A percentile compares a stretch with the other conserved stretches of the same genome.
These are phyloP conservation scores for Arothron firmamentum DNA, from an alignment of 2,113 vertebrate genomes.

Conservation along the genomic window DNA sequence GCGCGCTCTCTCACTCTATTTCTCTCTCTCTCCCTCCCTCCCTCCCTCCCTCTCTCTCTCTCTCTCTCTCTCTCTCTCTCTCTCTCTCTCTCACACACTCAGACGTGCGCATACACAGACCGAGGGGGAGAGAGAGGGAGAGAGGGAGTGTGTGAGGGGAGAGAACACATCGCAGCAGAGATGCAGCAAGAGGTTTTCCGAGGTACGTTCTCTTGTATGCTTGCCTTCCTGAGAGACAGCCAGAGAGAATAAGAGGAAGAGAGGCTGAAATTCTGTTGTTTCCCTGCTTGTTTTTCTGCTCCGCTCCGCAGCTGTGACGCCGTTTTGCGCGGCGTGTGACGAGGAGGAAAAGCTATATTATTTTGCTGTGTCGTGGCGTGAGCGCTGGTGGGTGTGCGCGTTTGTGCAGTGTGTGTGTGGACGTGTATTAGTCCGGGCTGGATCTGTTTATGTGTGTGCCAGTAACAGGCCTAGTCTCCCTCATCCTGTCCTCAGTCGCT, in stretches of 20 bases:
- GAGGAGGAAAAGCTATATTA: constrained; percentile 63
- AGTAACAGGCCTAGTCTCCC: constrained; percentile 74
- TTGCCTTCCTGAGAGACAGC: constrained; percentile 74
- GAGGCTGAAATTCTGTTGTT: constrained; percentile 64
- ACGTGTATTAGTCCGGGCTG: constrained; percentile 1
- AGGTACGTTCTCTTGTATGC: constrained; percentile 82
- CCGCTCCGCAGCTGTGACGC: constrained; percentile 58
- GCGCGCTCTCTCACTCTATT: constrained; percentile 23
- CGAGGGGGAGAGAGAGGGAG: constrained; percentile 56
- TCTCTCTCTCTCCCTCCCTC: constrained; percentile 27
- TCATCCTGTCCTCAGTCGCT: constrained; percentile 76
- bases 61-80: constrained; percentile 19
- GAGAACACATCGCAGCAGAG: constrained; percentile 82
- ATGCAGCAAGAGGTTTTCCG: constrained; percentile 81
- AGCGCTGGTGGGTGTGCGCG: constrained; percentile 53
- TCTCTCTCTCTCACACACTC: constrained; percentile 53
- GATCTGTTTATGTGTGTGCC: constrained; percentile 52
- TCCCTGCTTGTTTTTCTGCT: constrained; percentile 67
- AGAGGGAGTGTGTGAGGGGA: constrained; percentile 71
- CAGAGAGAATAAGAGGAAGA: constrained; percentile 66
- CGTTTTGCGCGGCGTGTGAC: constrained; percentile 58
- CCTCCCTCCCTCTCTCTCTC: constrained; percentile 31
- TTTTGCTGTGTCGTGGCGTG: constrained; percentile 60
- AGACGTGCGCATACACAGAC: constrained; percentile 68
- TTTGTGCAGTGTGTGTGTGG: constrained; percentile 47